Base-by-base conservation (phyloP, 2,888 invertebrate genomes). In the Gryllus longicercus region DNA sequence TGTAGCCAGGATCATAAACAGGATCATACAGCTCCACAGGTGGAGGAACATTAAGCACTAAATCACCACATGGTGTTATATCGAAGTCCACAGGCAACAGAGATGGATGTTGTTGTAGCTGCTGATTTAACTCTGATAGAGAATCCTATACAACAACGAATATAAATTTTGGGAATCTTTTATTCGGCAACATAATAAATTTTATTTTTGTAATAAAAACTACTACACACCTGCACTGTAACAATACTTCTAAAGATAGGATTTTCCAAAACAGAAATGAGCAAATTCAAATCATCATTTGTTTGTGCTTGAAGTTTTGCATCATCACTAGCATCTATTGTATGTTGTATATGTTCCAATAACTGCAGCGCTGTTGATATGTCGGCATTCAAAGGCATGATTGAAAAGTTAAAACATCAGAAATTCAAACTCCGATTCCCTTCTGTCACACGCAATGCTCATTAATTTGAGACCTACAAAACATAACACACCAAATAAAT, bases 31-130 rank as follows among this genome's bases (percentile, higher is more conserved):
- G 85, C 77, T 90, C 90, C 78, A 90, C 89, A 74, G 89, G 88
- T 49, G 91, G 89, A 79, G 92, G 91, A 5, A 92, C 89, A 85
- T 91, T 92, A 50, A 93, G 87, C 74, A 93, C 90, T 81, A 94
- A 87, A 84, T 93, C 92, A 85, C 95, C 95, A 83, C 94, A 92
- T 77, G 94, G 92, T 84, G 93, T 94, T 80, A 98, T 96, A 86
- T 97, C 96, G 88, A 98, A 98, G 87, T 97, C 97, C 79, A 94
- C 94, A 76, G 97, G 96, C 82, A 97, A 89, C 86, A 97, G 96
- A 25, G 96, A 96, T 18, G 97, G 97, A 88, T 97, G 97, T 85
- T 96, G 95, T 75, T 92, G 92, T 80, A 96, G 91, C 88, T 96
- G 96, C 50, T 93, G 93, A 83, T 96, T 95, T 80, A 98, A 89